Evolutionary conservation across 92 coral and sea anemone genomes (phyloP).

Genomic region (Zoanthus gigantus): DNA sequence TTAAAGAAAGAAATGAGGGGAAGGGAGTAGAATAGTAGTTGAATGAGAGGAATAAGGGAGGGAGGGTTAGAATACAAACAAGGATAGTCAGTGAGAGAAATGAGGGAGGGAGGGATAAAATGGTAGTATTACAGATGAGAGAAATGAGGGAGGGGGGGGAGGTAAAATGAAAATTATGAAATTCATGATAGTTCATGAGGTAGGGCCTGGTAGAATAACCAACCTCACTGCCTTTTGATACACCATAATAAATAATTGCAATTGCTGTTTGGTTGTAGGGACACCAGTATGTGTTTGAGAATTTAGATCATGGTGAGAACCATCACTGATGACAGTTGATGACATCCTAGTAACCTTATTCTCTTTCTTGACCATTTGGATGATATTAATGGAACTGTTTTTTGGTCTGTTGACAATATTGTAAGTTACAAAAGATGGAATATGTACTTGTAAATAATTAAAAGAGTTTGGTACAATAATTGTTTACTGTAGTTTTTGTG

Average conservation of each 20-base stretch:
- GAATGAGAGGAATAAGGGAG: no score
- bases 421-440: background rate
- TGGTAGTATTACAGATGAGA: no score
- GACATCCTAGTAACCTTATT: background rate
- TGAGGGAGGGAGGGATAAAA: no score
- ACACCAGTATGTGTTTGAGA: conserved; percentile 42
- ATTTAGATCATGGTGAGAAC: conserved; percentile 25
- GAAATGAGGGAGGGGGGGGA: no score
- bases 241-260: background rate
- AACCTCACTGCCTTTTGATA: no score
- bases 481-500: background rate
- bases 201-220: no score
- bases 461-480: background rate
- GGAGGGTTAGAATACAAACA: no score
- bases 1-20: no score
- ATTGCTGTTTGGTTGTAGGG: conserved; percentile 12
- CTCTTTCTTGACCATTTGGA: background rate
- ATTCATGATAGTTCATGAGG: no score
- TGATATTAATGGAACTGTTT: background rate
- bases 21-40: no score
- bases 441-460: background rate
- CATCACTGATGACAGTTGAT: conserved; percentile 15
- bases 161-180: no score
- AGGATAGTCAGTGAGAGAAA: no score
- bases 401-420: background rate